These are phyloP conservation scores for Argyrosomus regius DNA, from an alignment of 2,797 vertebrate genomes.

Conservation along the genomic window DNA sequence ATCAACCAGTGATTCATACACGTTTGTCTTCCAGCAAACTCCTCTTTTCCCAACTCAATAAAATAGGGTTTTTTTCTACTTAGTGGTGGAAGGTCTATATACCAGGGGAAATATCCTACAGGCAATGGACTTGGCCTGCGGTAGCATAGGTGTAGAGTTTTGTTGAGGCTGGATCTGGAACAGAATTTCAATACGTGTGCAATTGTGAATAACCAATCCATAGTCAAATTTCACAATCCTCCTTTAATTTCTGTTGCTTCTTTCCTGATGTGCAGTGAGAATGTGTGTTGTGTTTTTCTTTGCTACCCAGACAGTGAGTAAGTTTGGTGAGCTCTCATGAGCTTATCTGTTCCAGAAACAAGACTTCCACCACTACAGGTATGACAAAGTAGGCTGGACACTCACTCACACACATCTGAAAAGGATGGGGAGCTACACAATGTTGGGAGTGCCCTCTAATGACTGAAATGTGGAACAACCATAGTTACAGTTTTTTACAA, in stretches of 20 bases:
- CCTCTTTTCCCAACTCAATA: no score
- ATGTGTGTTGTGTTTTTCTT: not conserved
- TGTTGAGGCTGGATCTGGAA: no score
- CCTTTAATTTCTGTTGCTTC: not conserved
- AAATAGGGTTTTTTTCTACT: no score
- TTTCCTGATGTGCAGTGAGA: not conserved
- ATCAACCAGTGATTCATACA: no score
- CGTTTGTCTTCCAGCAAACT: no score
- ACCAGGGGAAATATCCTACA: no score
- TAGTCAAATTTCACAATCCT: not conserved
- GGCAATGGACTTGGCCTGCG: no score
- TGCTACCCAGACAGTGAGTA: not conserved
- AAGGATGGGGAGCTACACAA: not conserved
- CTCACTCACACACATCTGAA: not conserved
- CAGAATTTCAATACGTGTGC: no score
- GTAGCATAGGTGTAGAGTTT: no score
- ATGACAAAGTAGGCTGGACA: conserved; percentile 1
- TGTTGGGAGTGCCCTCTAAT: conserved; percentile 40
- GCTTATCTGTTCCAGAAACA: not conserved
- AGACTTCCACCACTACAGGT: not conserved
- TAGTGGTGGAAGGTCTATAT: no score
- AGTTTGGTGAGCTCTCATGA: not conserved
- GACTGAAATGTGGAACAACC: not conserved
- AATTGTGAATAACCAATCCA: not conserved
- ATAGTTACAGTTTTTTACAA: not conserved